phyloP scores from a whole-genome alignment of 2,113 vertebrate species.

The Pachycephala philippinensis region DNA sequence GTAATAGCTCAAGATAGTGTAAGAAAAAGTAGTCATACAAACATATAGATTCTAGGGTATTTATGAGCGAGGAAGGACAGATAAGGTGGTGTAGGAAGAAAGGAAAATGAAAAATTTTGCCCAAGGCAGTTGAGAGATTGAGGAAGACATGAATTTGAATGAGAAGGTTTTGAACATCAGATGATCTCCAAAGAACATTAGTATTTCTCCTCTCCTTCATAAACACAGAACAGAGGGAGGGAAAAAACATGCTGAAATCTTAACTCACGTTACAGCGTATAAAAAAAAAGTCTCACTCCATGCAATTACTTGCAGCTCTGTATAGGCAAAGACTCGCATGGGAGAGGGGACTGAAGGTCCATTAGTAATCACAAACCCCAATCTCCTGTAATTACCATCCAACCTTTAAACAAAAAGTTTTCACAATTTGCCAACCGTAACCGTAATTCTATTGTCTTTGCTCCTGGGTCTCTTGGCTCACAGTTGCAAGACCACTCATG shows the following conservation, averaged over 20 bases:
- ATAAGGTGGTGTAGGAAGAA: conserved; percentile 6
- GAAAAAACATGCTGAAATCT: neutral
- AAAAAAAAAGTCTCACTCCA: neutral
- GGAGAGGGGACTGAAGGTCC: neutral
- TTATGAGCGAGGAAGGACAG: conserved; percentile 28
- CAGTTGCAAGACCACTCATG: conserved; percentile 29
- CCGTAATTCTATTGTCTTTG: conserved; percentile 44
- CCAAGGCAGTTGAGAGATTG: neutral
- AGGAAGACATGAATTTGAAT: neutral
- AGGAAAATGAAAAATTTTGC: conserved; percentile 18
- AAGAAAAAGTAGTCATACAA: conserved; percentile 16
- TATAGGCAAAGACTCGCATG: neutral
- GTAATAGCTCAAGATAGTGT: conserved; percentile 9
- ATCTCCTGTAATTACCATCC: conserved; percentile 40
- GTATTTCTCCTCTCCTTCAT: neutral
- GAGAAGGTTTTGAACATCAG: neutral
- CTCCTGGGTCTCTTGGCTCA: neutral
- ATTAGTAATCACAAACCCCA: conserved; percentile 35
- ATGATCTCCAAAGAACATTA: neutral
- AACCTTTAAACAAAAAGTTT: conserved; percentile 46
- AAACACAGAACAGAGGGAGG: neutral
- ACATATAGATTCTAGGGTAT: conserved; percentile 4
- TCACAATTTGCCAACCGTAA: conserved; percentile 24
- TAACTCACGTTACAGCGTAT: neutral
- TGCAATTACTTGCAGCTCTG: neutral